Percentiles rank a stretch among this genome's conserved stretches.
Evolutionary conservation across 2,113 vertebrate genomes (phyloP).

Genomic region (Ptychochromis oligacanthus): DNA sequence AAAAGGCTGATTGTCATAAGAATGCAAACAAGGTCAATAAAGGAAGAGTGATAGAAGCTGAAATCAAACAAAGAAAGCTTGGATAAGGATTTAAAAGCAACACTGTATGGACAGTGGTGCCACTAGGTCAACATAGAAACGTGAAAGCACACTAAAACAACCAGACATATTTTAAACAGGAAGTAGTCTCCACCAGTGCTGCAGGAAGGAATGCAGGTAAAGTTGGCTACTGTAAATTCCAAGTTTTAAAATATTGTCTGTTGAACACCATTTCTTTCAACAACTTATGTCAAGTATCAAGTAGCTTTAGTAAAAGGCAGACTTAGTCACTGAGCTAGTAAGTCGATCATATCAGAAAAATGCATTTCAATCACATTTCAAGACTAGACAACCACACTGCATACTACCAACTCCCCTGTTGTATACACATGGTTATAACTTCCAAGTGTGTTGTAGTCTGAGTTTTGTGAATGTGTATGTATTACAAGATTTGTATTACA

Average conservation of each 20-base stretch:
- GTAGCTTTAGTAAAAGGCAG: neutral
- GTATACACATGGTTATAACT: no score
- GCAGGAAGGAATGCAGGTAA: neutral
- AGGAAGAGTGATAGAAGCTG: neutral
- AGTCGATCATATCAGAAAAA: fast-evolving
- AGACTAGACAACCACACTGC: fast-evolving
- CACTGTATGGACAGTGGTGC: neutral
- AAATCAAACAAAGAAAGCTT: neutral
- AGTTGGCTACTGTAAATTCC: neutral
- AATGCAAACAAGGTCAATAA: neutral
- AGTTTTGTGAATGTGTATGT: no score
- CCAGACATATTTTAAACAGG: neutral
- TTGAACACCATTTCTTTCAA: neutral
- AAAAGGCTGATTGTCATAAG: neutral
- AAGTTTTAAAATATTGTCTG: neutral
- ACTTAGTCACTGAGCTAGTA: neutral
- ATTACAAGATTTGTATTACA: no score
- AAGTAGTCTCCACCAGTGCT: neutral
- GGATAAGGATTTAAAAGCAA: neutral
- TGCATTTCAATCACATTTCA: neutral
- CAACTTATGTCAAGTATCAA: neutral
- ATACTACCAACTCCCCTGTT: no score
- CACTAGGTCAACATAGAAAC: neutral
- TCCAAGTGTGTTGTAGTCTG: no score
- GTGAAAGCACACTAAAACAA: neutral